phyloP scores from a whole-genome alignment of 2,797 vertebrate genomes.

The Enteromius viviparus region DNA sequence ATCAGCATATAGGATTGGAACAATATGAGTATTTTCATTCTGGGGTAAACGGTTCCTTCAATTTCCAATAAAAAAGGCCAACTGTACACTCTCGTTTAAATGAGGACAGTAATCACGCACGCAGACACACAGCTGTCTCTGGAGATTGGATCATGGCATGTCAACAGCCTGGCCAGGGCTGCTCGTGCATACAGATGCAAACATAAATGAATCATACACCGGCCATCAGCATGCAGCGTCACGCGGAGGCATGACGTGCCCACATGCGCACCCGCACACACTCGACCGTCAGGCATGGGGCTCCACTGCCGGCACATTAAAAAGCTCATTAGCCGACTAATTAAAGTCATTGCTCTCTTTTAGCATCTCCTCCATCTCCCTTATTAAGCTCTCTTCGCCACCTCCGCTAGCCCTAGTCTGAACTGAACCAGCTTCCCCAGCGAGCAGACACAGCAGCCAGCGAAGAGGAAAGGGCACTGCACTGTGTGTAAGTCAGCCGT shows the following conservation, averaged over 20 bases:
- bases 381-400: slow-evolving; percentile 75
- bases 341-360: slow-evolving; percentile 85
- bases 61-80: slow-evolving; percentile 34
- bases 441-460: slow-evolving; percentile 72
- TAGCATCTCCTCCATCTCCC: slow-evolving; percentile 81
- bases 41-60: slow-evolving; percentile 10
- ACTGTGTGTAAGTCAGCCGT: slow-evolving; percentile 46
- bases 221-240: slow-evolving; percentile 71
- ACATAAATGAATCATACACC: slow-evolving; percentile 77
- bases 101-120: not conserved
- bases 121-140: slow-evolving; percentile 48
- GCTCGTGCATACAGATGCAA: slow-evolving; percentile 75
- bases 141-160: slow-evolving; percentile 73
- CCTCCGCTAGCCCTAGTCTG: slow-evolving; percentile 49
- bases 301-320: slow-evolving; percentile 77
- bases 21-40: slow-evolving; percentile 1
- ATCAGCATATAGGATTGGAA: not conserved
- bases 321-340: slow-evolving; percentile 86
- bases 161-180: slow-evolving; percentile 65
- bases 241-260: slow-evolving; percentile 63
- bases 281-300: slow-evolving; percentile 47
- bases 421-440: slow-evolving; percentile 55
- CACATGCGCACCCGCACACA: slow-evolving; percentile 7
- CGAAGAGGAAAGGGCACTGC: slow-evolving; percentile 68
- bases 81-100: not conserved